Evolutionary conservation across 1,140 invertebrate genomes (phyloP), one percentile per base, ranked within the genome.

Genomic region (Muscidifurax raptorellus): DNA sequence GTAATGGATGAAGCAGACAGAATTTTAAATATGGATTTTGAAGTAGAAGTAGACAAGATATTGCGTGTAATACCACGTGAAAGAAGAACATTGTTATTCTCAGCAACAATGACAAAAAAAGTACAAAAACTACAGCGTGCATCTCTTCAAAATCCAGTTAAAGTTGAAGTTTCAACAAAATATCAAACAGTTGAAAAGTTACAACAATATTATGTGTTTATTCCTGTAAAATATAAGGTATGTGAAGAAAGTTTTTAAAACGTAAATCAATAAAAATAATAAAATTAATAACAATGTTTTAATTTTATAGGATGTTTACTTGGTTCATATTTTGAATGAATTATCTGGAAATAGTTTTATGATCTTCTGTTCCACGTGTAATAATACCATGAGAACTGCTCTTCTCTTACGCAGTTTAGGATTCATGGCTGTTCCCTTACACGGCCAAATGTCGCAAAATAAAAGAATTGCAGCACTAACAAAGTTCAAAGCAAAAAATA

Each of bases 41-140:
- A 99, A 93, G 96, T 96, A 25, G 98, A 99, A 94, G 95, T 99
- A 4, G 97, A 99, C 91, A 99, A 99, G 93, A 99, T 99, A 83
- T 92, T 99, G 3, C 96, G 97, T 90, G 97, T 97, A 0, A 97
- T 99, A 86, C 98, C 98, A 0, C 94, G 96, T 66, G 97, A 99
- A 88, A 94, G 98, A 27, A 94, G 95, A 80, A 99, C 98, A 0
- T 97, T 96, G 87, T 91, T 99, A 32, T 99, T 99, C 93, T 99
- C 98, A 2, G 98, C 98, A 3, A 99, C 98, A 27, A 99, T 99
- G 98, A 99, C 98, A 0, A 98, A 99, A 90, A 99, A 99, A 94
- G 98, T 99, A 0, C 96, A 98, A 87, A 99, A 99, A 93, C 92
- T 99, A 28, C 98, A 99, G 91, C 93, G 99, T 79, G 99, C 99